Base-by-base conservation (phyloP, 2,797 vertebrate genomes). In the Allobates femoralis region DNA sequence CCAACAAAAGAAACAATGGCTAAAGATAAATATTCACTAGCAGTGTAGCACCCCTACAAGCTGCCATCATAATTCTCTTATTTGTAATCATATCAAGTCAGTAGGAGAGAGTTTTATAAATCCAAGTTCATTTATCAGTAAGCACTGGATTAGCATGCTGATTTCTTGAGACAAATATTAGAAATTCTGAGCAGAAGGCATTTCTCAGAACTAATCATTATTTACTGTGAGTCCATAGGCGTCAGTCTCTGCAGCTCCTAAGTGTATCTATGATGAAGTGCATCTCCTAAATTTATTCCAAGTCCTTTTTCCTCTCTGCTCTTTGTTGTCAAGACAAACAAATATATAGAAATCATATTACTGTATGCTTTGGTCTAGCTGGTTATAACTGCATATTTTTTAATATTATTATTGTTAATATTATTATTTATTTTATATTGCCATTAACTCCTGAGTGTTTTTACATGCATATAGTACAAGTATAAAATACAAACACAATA, bases 61-160 rank as follows among this genome's bases (percentile, higher is more conserved):
- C 46, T 64, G 87, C 21, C 69, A 46, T 46, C 21, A 66, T 79
- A 87, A 55, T 64, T 46, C 51, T 58, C 50, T 89, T 86, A 84
- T 89, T 89, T 83, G 84, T 37, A 28, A 77, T 76, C 74, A 76
- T 76, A 32, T 53, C 74, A 0, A 0, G 5, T 89, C 87, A 87
- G 78, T 60, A 85, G 75, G 56, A 89, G 82, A 64, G 88, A 83
- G 46, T 90, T 90, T 21, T 62, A 79, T 56, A 0, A 0, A 34
- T 12, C 21, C 21, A 46, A n/a, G 30, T 85, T 73, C 46, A n/a
- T 0, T 0, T 21, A 16, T 78, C 75, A 58, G 83, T 81, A 77
- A 55, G 3, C 78, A 55, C 69, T 88, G 79, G 55, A 53, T 58
- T 77, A 71, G 32, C 85, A 53, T 79, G 74, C 87, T 86, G 19